Conservation (phyloP, 2,888 invertebrate species). For the Trilocha varians region DNA sequence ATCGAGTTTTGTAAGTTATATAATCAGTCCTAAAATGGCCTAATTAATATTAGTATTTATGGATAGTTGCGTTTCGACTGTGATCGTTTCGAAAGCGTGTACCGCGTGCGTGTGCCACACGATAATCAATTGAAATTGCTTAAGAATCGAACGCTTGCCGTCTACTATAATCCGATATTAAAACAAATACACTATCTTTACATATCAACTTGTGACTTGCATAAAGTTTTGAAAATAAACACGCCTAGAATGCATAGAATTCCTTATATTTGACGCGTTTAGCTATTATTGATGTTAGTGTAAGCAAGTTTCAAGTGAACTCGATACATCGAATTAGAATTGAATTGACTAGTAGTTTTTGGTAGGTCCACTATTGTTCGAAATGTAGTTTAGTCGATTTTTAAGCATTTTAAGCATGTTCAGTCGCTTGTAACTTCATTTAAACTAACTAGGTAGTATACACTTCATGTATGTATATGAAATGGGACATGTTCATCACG, state of each 20-base stretch:
- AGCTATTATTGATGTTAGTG: conserved; percentile 44
- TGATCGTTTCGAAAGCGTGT: conserved; percentile 49
- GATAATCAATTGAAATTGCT: conserved; percentile 21
- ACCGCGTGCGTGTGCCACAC: conserved; percentile 22
- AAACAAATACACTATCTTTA: conserved; percentile 59
- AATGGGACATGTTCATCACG: conserved; percentile 37
- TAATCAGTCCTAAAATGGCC: conserved; percentile 72
- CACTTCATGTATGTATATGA: conserved; percentile 25
- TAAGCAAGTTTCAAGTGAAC: conserved; percentile 49
- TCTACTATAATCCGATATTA: conserved; percentile 58
- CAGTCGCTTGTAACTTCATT: conserved; percentile 30
- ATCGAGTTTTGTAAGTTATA: conserved; percentile 47
- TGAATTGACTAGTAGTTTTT: conserved; percentile 38
- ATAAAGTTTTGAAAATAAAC: conserved; percentile 48
- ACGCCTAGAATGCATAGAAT: conserved; percentile 45
- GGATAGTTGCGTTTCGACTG: conserved; percentile 57
- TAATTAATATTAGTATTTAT: conserved; percentile 70
- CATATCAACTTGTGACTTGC: conserved; percentile 71
- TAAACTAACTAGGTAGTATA: conserved; percentile 27
- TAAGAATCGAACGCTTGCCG: conserved; percentile 44
- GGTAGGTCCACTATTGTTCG: conserved; percentile 37
- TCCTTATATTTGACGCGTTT: conserved; percentile 51
- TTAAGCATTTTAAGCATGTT: conserved; percentile 40
- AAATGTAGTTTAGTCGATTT: conserved; percentile 37
- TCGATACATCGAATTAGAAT: conserved; percentile 66